A percentile compares a stretch with the other conserved stretches of the same genome.
Evolutionary conservation across 2,888 invertebrate species (phyloP).

Genomic region (Trachelus iudaicus): DNA sequence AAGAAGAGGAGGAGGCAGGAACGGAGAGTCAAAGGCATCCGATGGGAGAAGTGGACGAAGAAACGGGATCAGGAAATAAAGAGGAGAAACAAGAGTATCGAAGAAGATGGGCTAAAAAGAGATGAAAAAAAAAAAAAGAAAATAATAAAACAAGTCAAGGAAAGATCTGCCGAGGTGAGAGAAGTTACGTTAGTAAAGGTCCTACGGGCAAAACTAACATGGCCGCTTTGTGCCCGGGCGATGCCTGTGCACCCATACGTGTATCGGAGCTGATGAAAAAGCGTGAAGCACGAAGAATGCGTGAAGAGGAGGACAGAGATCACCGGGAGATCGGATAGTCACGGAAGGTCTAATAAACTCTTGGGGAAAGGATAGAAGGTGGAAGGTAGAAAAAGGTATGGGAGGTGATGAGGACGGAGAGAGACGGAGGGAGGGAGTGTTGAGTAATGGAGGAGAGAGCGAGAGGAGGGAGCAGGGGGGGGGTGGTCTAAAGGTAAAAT

Average conservation of each 20-base stretch:
- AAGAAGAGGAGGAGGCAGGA: background rate
- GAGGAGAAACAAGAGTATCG: background rate
- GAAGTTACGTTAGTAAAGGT: background rate
- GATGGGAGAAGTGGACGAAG: background rate
- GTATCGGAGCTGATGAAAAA: background rate
- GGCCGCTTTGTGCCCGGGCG: background rate
- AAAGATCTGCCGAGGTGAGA: background rate
- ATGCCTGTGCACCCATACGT: background rate
- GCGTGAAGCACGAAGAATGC: conserved; percentile 9
- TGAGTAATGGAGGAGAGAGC: background rate
- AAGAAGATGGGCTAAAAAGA: background rate
- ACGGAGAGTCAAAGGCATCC: background rate
- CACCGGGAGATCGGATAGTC: background rate
- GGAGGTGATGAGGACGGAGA: background rate
- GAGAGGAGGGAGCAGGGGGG: background rate
- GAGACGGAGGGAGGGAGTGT: background rate
- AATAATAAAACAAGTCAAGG: background rate
- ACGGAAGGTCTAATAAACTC: conserved; percentile 9
- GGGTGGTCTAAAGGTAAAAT: conserved; percentile 30
- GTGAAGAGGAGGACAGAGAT: conserved; percentile 1
- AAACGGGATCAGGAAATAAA: background rate
- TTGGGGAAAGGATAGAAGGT: conserved; percentile 6
- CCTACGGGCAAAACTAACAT: conserved; percentile 3
- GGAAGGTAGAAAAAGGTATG: background rate
- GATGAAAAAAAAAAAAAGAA: background rate